Base-by-base conservation (phyloP, 2,113 vertebrate genomes). In the Chitala chitala region DNA sequence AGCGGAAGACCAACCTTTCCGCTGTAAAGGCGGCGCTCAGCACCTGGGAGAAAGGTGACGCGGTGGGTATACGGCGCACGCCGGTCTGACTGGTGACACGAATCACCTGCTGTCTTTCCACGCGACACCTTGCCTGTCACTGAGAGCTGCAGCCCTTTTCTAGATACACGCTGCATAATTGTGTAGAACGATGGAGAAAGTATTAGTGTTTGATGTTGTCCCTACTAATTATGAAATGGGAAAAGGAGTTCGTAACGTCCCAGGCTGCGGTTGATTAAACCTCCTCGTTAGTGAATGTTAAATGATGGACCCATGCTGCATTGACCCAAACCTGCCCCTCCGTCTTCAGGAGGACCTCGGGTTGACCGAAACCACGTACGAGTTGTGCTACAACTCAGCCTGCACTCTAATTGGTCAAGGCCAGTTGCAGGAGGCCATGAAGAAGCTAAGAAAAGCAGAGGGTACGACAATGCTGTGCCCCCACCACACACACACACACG, bases 1-100 rank as follows among this genome's bases (percentile, higher is more conserved):
- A 99, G 84, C 92, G 96, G 66, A 98, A 97, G 87, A 99, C 97
- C 63, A 99, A 99, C 83, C 90, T 99, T 40, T 92, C 95, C 33
- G 97, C 97, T 24, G 96, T 98, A 71, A 83, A 95, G 75, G 96
- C 96, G 15, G 95, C 97, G 4, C 89, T 95, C 78, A 97, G 94
- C 88, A 93, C 94, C 0, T 99, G 97, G 96, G 94, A 95, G 81
- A 91, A 93, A 74, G 83, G 91, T 13, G 82, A 85, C 24, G 83
- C 91, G 71, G 97, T 98, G 87, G 93, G 90, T 82, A 4, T 4
- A 20, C 51, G 26, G 31, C 29, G 17, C 15, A 5, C 12, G 5
- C 44, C 5, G 33, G 17, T 29, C 17, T 17, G 29, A 29, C 22
- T 33, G 13, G 12, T 5, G 20, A 31, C 13, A 12, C 4, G 29